These are phyloP conservation scores for Podocnemis expansa DNA, from an alignment of 2,113 vertebrate genomes.

Conservation along the genomic window DNA sequence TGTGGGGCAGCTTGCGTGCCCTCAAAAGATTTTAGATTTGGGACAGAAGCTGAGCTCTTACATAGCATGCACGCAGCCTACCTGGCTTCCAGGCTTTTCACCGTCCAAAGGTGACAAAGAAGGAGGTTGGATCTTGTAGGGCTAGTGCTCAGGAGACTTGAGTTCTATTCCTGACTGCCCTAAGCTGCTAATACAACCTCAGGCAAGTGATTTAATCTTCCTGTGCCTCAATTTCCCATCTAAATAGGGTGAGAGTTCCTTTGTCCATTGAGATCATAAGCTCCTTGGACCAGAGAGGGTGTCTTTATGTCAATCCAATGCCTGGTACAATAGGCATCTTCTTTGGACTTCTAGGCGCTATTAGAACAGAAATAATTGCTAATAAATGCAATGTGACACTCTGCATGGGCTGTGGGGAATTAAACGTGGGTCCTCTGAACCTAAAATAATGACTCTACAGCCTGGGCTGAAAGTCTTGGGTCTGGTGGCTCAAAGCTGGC, in stretches of 20 bases:
- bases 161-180: neutral
- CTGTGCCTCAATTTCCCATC: neutral
- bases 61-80: accelerated
- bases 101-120: accelerated
- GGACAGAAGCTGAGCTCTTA: neutral
- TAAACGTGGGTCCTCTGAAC: neutral
- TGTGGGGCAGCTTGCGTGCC: accelerated
- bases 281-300: accelerated
- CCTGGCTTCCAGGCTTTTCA: neutral
- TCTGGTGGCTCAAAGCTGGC: neutral
- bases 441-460: neutral
- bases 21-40: neutral
- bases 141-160: neutral
- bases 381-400: neutral
- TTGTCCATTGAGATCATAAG: neutral
- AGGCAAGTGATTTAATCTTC: neutral
- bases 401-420: neutral
- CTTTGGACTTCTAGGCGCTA: neutral
- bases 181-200: neutral
- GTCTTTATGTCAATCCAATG: neutral
- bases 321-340: neutral
- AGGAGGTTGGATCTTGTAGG: neutral
- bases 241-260: neutral
- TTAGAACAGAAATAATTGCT: too few relatives aligned
- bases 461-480: neutral